Evolutionary conservation across 2,797 vertebrate genomes (phyloP), one percentile per base, ranked within the genome.

Genomic region (Pempheris klunzingeri): DNA sequence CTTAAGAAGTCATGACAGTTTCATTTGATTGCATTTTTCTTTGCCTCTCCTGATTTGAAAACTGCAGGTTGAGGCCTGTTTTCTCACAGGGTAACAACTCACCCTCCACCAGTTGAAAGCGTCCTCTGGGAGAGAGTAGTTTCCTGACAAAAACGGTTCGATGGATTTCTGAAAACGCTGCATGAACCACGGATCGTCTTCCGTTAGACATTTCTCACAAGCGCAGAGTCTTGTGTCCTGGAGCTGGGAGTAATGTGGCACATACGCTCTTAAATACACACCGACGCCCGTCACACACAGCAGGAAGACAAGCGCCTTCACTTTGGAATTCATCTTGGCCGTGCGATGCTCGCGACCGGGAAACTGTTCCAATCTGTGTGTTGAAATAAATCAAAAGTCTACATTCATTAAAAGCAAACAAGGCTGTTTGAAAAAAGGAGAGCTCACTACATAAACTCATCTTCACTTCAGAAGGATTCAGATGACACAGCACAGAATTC

Each of bases 51-150:
- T 36, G n/a, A 28, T 70, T 39, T 43, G n/a, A 44, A 17, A 18
- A 46, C 13, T 46, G 32, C 13, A n/a, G 55, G 4, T 39, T n/a
- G 8, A 70, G 3, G 7, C 14, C 30, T 38, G 32, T 53, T 18
- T 41, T n/a, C 7, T 3, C 18, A 2, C 15, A 36, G 18, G n/a
- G 22, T 20, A 9, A 1, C 26, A 32, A 15, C 57, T 72, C 52
- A 83, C 89, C 69, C 57, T 85, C 89, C 89, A 90, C 87, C 85
- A 85, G 1, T 11, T 53, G 20, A 79, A 90, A 15, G 0, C n/a
- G 0, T 66, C 22, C 39, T 79, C 50, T 2, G 85, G 36, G 0
- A 80, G 24, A 1, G 1, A 34, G 32, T 26, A 0, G 1, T 62
- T 4, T 4, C 2, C 17, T 3, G 78, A 50, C 44, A 88, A 26